Base-by-base conservation (phyloP, 92 coral and sea anemone species). In the Chrysogorgia sp. region DNA sequence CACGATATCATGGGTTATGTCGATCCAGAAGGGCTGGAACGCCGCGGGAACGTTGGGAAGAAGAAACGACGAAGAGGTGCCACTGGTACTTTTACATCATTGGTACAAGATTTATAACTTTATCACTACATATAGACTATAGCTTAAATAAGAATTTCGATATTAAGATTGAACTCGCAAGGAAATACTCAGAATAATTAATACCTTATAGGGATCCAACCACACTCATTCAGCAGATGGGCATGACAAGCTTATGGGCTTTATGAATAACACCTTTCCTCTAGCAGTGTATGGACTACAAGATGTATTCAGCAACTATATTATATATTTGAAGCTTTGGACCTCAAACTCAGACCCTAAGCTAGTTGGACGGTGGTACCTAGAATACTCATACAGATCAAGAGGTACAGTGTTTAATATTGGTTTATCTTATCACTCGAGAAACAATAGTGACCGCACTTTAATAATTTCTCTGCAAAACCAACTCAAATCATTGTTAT, bases 21-120 rank as follows among this genome's bases (percentile, higher is more conserved):
- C 23, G 89, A 85, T 52, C 86, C 89, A 25, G 89, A 71, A 59
- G 86, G 89, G 7, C 35, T 81, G 23, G 86, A 85, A 74, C 31
- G 86, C n/a, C 74, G 86, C 43, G 89, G 82, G 37, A 72, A 81
- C 26, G 83, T 83, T 23, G 87, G 83, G 8, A 40, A 43, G 26
- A 77, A 77, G 72, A 83, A 76, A 68, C 71, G 78, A 77, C 34
- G 69, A 55, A 58, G 77, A 79, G 26, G 85, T 22, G n/a, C n/a
- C n/a, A 80, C 78, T 56, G 84, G 70, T 6, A 80, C 84, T 43
- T 80, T 68, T 67, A 80, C 84, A 22, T 80, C 84, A 3, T 68
- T 68, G 57, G 77, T 78, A 78, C n/a, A n/a, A n/a, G n/a, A n/a
- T n/a, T n/a, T n/a, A n/a, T n/a, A n/a, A n/a, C n/a, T 5, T 37